A percentile compares a stretch with the other conserved stretches of the same genome.
These are phyloP conservation scores for Megaceryle maxima DNA, from an alignment of 2,113 vertebrate genomes.

Conservation along the genomic window DNA sequence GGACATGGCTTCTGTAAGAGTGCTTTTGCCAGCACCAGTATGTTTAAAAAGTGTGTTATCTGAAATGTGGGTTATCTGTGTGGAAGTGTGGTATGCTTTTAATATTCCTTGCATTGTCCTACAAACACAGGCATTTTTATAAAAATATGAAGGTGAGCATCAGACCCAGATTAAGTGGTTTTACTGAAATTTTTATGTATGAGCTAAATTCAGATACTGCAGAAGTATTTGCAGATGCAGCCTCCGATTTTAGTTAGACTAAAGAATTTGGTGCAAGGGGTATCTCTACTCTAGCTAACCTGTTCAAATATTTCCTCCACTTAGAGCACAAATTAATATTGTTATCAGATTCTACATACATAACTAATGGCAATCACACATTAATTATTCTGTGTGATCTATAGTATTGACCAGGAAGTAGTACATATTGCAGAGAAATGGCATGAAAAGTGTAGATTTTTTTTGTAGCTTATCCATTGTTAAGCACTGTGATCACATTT, in stretches of 20 bases:
- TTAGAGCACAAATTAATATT: neutral
- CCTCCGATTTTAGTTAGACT: neutral
- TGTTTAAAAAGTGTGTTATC: neutral
- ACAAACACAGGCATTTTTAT: neutral
- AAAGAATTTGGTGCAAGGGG: neutral
- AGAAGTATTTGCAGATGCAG: neutral
- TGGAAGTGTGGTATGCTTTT: neutral
- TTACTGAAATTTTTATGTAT: neutral
- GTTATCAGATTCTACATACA: neutral
- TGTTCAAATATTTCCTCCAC: neutral
- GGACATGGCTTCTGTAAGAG: neutral
- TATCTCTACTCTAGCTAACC: neutral
- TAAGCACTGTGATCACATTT: neutral
- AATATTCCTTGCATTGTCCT: neutral
- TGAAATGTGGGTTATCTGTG: neutral
- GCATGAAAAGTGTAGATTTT: neutral
- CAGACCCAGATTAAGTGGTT: neutral
- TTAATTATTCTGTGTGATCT: neutral
- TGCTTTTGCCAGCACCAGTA: neutral
- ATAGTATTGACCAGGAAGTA: neutral
- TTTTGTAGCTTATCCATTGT: neutral
- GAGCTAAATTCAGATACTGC: neutral
- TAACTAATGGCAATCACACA: neutral
- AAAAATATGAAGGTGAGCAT: neutral
- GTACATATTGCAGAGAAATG: neutral